Percentiles rank a stretch among this genome's conserved stretches.
phyloP scores from a whole-genome alignment of 2,888 invertebrate species.

The Apocheima hispidaria region DNA sequence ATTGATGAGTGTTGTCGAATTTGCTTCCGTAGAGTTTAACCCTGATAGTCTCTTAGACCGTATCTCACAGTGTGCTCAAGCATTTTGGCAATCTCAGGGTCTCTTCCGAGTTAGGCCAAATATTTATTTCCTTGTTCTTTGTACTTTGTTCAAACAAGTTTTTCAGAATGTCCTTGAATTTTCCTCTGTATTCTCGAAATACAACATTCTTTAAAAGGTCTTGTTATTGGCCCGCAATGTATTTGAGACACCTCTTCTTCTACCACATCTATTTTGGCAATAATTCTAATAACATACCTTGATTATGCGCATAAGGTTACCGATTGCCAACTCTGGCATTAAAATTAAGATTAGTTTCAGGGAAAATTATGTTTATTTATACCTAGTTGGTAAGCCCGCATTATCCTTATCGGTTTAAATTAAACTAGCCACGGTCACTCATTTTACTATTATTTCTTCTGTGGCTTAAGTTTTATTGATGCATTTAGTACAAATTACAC shows the following conservation, averaged over 20 bases:
- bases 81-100: constrained; percentile 56
- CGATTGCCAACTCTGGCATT: background rate
- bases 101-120: constrained; percentile 55
- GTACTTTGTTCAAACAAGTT: constrained; percentile 18
- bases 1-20: constrained; percentile 2
- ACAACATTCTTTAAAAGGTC: constrained; percentile 12
- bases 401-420: constrained; percentile 55
- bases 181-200: constrained; percentile 10
- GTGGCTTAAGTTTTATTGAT: constrained; percentile 61
- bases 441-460: too few species aligned
- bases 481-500: constrained; percentile 58
- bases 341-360: background rate
- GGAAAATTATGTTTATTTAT: background rate
- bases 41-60: constrained; percentile 45
- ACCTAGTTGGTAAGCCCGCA: constrained; percentile 55
- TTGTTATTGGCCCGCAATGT: too few species aligned
- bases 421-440: constrained; percentile 53
- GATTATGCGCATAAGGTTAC: too few species aligned
- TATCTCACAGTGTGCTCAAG: constrained; percentile 50
- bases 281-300: too few species aligned
- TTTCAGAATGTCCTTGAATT: constrained; percentile 15
- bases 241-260: too few species aligned
- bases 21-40: constrained; percentile 37
- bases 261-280: too few species aligned
- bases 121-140: constrained; percentile 46